phyloP scores from a whole-genome alignment of 2,888 invertebrate species.

The Drosophila rellima region DNA sequence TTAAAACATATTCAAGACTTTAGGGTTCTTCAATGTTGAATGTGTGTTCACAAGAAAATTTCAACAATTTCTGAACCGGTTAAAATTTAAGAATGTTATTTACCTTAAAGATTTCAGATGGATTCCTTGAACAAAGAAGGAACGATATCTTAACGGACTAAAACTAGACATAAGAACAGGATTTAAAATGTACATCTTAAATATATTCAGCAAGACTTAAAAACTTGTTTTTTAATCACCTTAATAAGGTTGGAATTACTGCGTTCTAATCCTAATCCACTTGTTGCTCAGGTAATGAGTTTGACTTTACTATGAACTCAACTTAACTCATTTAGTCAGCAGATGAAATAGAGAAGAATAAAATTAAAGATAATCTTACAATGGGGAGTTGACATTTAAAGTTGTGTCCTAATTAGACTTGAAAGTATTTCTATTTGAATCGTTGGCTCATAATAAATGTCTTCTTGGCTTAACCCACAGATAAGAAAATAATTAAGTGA shows the following conservation, averaged over 20 bases:
- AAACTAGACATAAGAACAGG: neutral
- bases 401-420: neutral
- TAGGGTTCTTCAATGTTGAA: no score
- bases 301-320: neutral
- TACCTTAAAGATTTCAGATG: neutral
- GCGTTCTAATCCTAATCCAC: neutral
- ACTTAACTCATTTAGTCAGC: neutral
- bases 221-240: neutral
- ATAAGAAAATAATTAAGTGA: neutral
- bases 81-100: neutral
- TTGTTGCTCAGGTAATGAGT: conserved; percentile 1
- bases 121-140: neutral
- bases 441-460: neutral
- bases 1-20: no score
- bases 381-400: neutral
- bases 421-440: neutral
- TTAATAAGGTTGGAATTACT: neutral
- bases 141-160: neutral
- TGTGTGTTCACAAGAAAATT: no score
- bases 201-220: neutral
- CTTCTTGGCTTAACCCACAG: neutral
- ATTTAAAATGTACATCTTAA: neutral
- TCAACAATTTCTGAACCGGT: no score
- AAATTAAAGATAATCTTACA: neutral
- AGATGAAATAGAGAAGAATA: neutral